Evolutionary conservation across 1,140 invertebrate genomes (phyloP).

Genomic region (Drosophila oshimai): DNA sequence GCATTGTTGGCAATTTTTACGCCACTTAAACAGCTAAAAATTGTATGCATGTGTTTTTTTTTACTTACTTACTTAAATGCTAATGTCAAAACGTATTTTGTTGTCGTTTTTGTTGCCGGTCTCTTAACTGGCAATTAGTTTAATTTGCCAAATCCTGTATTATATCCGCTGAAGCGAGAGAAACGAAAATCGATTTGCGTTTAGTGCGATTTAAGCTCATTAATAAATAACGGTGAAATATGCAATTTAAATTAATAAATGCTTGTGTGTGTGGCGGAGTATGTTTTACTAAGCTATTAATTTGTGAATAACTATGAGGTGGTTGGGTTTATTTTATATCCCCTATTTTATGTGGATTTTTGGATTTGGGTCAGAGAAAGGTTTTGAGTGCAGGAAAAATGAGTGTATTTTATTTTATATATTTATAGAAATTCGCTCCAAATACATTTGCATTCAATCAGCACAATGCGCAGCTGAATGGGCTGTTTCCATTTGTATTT

Average conservation of each 20-base stretch:
- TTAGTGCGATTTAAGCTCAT: constrained; percentile 58
- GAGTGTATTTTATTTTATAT: constrained; percentile 27
- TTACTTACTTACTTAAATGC: constrained; percentile 61
- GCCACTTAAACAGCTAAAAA: constrained; percentile 56
- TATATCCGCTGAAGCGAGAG: constrained; percentile 66
- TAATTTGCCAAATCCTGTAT: constrained; percentile 81
- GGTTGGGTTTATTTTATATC: background rate
- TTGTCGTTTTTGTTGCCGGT: constrained; percentile 19
- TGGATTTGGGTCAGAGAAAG: constrained; percentile 10
- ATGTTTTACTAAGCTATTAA: constrained; percentile 41
- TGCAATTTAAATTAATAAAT: constrained; percentile 74
- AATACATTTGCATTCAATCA: constrained; percentile 75
- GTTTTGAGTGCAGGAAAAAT: constrained; percentile 6
- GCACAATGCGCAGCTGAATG: constrained; percentile 33
- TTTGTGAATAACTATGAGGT: constrained; percentile 14
- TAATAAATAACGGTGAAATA: constrained; percentile 65
- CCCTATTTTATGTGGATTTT: background rate
- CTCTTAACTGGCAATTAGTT: constrained; percentile 70
- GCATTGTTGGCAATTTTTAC: constrained; percentile 27
- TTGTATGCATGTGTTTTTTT: constrained; percentile 12
- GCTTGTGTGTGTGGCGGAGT: background rate
- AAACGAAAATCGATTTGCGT: constrained; percentile 43
- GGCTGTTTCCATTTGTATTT: constrained; percentile 14
- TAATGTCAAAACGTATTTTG: constrained; percentile 57
- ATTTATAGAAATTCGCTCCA: constrained; percentile 62